Evolutionary conservation across 2,113 vertebrate species (phyloP), one percentile per base, ranked within the genome.

Genomic region (Rhabdornis inornatus): DNA sequence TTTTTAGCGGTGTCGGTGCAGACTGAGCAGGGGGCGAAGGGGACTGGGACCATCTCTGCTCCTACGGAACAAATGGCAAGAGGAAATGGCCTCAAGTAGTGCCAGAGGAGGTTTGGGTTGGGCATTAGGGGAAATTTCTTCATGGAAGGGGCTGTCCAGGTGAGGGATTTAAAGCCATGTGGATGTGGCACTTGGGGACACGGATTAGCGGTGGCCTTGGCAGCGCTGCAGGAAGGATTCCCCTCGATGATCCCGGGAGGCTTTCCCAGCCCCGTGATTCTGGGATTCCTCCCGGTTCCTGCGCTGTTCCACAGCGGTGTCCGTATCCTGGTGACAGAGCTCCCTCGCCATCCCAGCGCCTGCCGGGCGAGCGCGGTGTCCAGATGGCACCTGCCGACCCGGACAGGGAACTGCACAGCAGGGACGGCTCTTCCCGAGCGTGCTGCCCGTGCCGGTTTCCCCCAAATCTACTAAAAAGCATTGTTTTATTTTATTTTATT

Each of bases 231-330:
- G 24, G 24, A 4, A 33, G 0, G 4, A 11, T 7, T n/a, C 3
- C 17, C 4, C 42, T 16, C 0, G 0, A 5, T 9, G 40, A 13
- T 8, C 24, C 18, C 0, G 35, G 19, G 1, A 30, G n/a, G 37
- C 20, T 57, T 18, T 70, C 20, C 39, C 45, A 23, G 1, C 2
- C 3, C 59, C 11, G 21, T 12, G 45, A 6, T 6, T 18, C 31
- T 1, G 9, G 10, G 23, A 7, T 5, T 35, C 23, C 18, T 13
- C 28, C 3, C 25, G 19, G 1, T 55, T 25, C 12, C 60, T 8
- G 1, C 1, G 0, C 45, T 47, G 45, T 21, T 19, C 45, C 45
- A 15, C 40, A 42, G 40, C 40, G 14, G 40, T 42, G 40, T 40
- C 40, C 40, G 45, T 4, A 53, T 72, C 18, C 17, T 44, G 63